Evolutionary conservation across 2,888 invertebrate species (phyloP).

Genomic region (Rhorus exstirpatorius): DNA sequence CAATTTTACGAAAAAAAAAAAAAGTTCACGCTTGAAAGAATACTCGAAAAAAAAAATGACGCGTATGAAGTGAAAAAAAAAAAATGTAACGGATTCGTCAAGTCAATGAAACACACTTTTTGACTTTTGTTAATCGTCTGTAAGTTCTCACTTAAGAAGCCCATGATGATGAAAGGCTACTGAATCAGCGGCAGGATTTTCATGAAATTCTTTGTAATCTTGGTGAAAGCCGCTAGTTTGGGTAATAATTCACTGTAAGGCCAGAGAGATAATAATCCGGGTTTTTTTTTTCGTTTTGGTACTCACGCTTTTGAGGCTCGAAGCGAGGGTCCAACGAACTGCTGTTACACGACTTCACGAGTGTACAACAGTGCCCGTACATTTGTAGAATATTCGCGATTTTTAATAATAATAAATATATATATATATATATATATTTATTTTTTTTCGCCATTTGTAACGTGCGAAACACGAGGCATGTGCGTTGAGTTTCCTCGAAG

Average conservation of each 20-base stretch:
- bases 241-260: slow-evolving; percentile 84
- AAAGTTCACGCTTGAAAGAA: no score
- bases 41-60: background rate
- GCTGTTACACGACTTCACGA: slow-evolving; percentile 63
- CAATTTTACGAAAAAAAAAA: no score
- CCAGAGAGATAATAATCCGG: slow-evolving; percentile 84
- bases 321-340: slow-evolving; percentile 67
- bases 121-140: slow-evolving; percentile 42
- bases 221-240: slow-evolving; percentile 82
- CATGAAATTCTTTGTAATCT: slow-evolving; percentile 85
- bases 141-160: slow-evolving; percentile 72
- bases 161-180: slow-evolving; percentile 85
- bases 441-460: slow-evolving; percentile 2
- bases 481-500: slow-evolving; percentile 11
- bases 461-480: slow-evolving; percentile 25
- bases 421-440: no score
- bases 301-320: slow-evolving; percentile 74
- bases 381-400: slow-evolving; percentile 58
- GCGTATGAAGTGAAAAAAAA: background rate
- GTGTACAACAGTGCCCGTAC: slow-evolving; percentile 71
- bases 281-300: slow-evolving; percentile 59
- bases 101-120: slow-evolving; percentile 67
- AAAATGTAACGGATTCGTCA: slow-evolving; percentile 71
- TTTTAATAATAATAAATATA: no score
- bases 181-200: slow-evolving; percentile 82